Conservation (phyloP, 1,140 invertebrate genomes). For the Sipha flava region DNA sequence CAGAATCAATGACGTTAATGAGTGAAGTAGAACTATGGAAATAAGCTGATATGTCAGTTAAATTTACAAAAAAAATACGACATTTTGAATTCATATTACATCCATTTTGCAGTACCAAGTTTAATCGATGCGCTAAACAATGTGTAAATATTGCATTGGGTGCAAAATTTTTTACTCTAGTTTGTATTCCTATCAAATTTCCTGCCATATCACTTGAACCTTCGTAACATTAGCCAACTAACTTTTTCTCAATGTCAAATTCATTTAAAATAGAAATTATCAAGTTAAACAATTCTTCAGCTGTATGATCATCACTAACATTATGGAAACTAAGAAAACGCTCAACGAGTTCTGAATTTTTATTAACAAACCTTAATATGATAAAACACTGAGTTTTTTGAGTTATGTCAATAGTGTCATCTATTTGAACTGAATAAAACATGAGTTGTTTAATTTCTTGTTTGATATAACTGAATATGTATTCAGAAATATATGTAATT, state of each 20-base stretch:
- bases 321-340: too few species aligned
- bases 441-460: background rate
- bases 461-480: background rate
- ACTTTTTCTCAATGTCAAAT: too few species aligned
- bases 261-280: constrained; percentile 3
- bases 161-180: background rate
- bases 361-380: background rate
- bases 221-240: background rate
- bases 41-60: too few species aligned
- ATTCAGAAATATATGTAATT: background rate
- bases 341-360: background rate
- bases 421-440: constrained; percentile 12
- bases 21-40: too few species aligned
- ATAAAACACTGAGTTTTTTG: too few species aligned
- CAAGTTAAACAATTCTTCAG: constrained; percentile 30
- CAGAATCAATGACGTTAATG: too few species aligned
- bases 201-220: constrained; percentile 32
- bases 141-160: background rate
- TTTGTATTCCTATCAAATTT: background rate
- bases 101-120: background rate
- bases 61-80: too few species aligned
- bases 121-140: background rate
- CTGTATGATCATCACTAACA: background rate
- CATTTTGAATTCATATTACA: constrained; percentile 17
- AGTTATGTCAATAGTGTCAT: too few species aligned